These are phyloP conservation scores for Drosophila busckii DNA, from an alignment of 1,140 invertebrate species.

Conservation along the genomic window DNA sequence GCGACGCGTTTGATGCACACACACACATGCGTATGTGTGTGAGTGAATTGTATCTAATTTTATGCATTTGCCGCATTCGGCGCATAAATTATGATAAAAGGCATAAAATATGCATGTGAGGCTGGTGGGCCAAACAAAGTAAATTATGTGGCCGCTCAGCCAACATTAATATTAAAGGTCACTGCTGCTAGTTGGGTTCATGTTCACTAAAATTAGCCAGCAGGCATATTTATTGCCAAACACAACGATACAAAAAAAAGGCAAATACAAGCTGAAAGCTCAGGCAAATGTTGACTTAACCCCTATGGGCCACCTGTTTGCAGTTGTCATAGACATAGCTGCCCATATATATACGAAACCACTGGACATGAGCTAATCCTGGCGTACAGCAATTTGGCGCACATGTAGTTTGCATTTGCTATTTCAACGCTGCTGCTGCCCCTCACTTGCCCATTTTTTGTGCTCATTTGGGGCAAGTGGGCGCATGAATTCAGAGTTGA, in stretches of 20 bases:
- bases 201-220: slow-evolving; percentile 48
- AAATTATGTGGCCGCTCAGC: slow-evolving; percentile 48
- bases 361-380: slow-evolving; percentile 54
- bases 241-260: slow-evolving; percentile 16
- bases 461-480: slow-evolving; percentile 46
- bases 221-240: slow-evolving; percentile 42
- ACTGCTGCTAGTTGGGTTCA: slow-evolving; percentile 28
- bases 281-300: slow-evolving; percentile 44
- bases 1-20: slow-evolving; percentile 3
- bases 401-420: slow-evolving; percentile 42
- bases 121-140: slow-evolving; percentile 35
- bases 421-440: slow-evolving; percentile 5
- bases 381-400: slow-evolving; percentile 57
- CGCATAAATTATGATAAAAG: slow-evolving; percentile 67
- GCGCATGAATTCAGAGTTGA: slow-evolving; percentile 24
- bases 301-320: slow-evolving; percentile 49
- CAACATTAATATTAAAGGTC: slow-evolving; percentile 1
- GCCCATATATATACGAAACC: slow-evolving; percentile 26
- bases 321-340: slow-evolving; percentile 60
- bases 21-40: slow-evolving; percentile 5
- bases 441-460: slow-evolving; percentile 29
- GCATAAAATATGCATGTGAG: slow-evolving; percentile 50
- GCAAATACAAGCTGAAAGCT: slow-evolving; percentile 24
- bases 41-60: slow-evolving; percentile 59
- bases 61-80: slow-evolving; percentile 60